Percentiles rank a stretch among this genome's conserved stretches.
These are phyloP conservation scores for Leucoma salicis DNA, from an alignment of 2,888 invertebrate genomes.

Conservation along the genomic window DNA sequence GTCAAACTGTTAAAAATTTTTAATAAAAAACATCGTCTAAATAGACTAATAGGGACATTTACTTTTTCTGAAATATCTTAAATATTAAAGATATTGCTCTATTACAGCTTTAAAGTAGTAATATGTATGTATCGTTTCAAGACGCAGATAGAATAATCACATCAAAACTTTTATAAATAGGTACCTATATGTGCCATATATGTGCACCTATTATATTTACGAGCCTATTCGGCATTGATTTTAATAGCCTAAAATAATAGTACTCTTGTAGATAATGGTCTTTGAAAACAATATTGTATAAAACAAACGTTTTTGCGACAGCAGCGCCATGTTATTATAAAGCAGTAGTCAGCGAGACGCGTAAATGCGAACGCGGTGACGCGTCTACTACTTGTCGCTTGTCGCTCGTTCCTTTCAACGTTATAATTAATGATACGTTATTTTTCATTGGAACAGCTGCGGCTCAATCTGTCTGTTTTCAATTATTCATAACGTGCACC, in stretches of 20 bases:
- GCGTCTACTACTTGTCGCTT: conserved; percentile 66
- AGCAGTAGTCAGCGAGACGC: conserved; percentile 35
- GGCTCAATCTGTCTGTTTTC: conserved; percentile 68
- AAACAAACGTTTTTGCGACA: conserved; percentile 12
- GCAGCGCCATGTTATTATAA: conserved; percentile 45
- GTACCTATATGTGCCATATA: too few species aligned
- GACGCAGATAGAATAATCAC: too few species aligned
- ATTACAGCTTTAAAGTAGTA: too few species aligned
- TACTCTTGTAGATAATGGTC: not conserved
- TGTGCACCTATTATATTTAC: too few species aligned
- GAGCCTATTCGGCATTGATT: too few species aligned
- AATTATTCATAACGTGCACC: conserved; percentile 67
- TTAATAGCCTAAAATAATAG: conserved; percentile 2
- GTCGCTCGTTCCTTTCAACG: conserved; percentile 71
- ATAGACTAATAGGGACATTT: too few species aligned
- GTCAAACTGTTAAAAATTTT: too few species aligned
- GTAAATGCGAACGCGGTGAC: conserved; percentile 52
- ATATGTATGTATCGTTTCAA: too few species aligned
- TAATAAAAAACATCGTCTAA: too few species aligned
- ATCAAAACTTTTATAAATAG: too few species aligned
- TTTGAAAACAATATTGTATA: not conserved
- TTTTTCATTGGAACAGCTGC: conserved; percentile 78
- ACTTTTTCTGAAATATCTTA: too few species aligned
- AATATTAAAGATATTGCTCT: too few species aligned
- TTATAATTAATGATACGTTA: conserved; percentile 77